Evolutionary conservation across 2,797 vertebrate genomes (phyloP), one percentile per base, ranked within the genome.

Genomic region (Chaetophractus vellerosus): DNA sequence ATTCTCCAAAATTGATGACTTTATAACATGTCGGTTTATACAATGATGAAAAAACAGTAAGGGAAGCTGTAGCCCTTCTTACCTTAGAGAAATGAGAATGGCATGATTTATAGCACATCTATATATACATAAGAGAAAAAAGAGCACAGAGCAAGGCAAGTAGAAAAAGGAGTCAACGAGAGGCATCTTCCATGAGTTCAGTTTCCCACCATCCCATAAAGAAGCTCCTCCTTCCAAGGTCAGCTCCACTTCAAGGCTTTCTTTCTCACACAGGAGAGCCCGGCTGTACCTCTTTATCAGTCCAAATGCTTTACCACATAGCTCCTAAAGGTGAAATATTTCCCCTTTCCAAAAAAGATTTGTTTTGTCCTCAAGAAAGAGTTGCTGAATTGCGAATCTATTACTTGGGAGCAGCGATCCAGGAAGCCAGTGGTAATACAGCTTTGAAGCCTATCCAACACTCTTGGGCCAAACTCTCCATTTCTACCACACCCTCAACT

Each of bases 121-220:
- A 6, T 18, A 2, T 9, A 4, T 28, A n/a, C 36, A 6, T 2
- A 21, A 33, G 12, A 45, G 45, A 45, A 45, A 1, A 45, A 45
- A 45, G 45, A 45, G 45, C 45, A 45, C 45, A 45, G 8, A 45
- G 45, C 7, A 45, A 45, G 45, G 45, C 45, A 45, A 45, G 63
- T 5, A 28, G 80, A 45, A 28, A 80, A 33, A 11, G 33, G 55
- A 71, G 36, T 33, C 12, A 9, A 21, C 33, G n/a, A 41, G 23
- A 9, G 6, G 1, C 9, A 1, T 45, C 23, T 19, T 79, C 41
- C n/a, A 0, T 19, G 59, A 1, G 1, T 18, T 63, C 36, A 5
- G 4, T 74, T 68, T 66, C 9, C 3, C 4, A 4, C 5, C 14
- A 3, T 57, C 45, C 14, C 2, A 15, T 6, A 41, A 66, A 28